These are phyloP conservation scores for Melinaea marsaeus DNA, from an alignment of 2,888 invertebrate species.

Conservation along the genomic window DNA sequence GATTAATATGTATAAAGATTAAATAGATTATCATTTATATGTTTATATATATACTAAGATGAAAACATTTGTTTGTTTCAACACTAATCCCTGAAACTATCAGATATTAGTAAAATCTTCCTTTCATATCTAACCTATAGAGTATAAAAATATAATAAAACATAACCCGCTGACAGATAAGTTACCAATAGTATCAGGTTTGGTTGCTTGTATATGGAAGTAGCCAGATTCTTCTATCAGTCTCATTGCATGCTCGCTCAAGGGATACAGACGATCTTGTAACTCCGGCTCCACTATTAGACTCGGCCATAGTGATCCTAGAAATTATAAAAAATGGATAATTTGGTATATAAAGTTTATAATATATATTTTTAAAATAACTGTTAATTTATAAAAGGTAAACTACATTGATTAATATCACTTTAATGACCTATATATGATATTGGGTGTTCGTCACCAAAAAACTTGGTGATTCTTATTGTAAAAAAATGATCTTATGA, in stretches of 20 bases:
- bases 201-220: slow-evolving; percentile 80
- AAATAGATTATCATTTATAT: no score
- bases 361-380: background rate
- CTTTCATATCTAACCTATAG: no score
- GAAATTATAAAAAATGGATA: slow-evolving; percentile 32
- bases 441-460: no score
- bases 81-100: no score
- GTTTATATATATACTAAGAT: no score
- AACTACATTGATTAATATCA: no score
- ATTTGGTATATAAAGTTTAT: background rate
- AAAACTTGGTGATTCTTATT: no score
- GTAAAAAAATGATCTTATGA: no score
- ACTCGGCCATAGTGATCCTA: slow-evolving; percentile 70
- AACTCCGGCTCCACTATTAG: slow-evolving; percentile 69
- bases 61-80: no score
- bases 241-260: slow-evolving; percentile 42
- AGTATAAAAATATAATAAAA: background rate
- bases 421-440: no score
- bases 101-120: no score
- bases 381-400: background rate
- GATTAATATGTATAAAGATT: no score
- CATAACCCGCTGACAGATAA: slow-evolving; percentile 10
- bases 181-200: slow-evolving; percentile 85
- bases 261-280: slow-evolving; percentile 70
- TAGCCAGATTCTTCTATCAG: slow-evolving; percentile 57